Base-by-base conservation (phyloP, 2,888 invertebrate genomes). In the Psylliodes chrysocephalus region DNA sequence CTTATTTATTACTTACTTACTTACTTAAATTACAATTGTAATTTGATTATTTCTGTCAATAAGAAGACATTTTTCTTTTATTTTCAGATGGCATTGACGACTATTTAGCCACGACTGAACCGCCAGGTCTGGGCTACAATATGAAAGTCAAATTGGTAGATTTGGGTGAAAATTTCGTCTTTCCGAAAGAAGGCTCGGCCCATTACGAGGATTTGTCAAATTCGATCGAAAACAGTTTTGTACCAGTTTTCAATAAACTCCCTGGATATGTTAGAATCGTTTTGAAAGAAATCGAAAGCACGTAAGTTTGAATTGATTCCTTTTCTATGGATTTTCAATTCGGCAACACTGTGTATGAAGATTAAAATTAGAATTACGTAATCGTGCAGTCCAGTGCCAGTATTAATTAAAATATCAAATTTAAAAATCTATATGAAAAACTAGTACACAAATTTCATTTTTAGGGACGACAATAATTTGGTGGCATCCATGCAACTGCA, bases 401-500 rank as follows among this genome's bases (percentile, higher is more conserved):
- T n/a, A n/a, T n/a, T n/a, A n/a, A n/a, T n/a, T n/a, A n/a, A n/a
- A n/a, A n/a, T n/a, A n/a, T n/a, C n/a, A n/a, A n/a, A n/a, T n/a
- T n/a, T n/a, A n/a, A n/a, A n/a, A n/a, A n/a, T n/a, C n/a, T n/a
- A n/a, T n/a, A n/a, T n/a, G n/a, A n/a, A n/a, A n/a, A n/a, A n/a
- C n/a, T n/a, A n/a, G n/a, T 4, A 4, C 25, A 25, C 7, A 25
- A 25, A 5, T 25, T 25, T 4, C 25, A 5, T 56, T 75, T 78
- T 57, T 71, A 88, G 87, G 64, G 86, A 79, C 35, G 85, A 86
- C 46, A 88, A 90, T 71, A 87, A 91, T 7, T 88, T 94, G 63
- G 85, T 94, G 19, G 93, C 94, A 0, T 89, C 89, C 44, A 84
- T 95, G 78, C 90, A 91, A 59, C 83, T 94, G 1, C 87, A 91